phyloP scores from a whole-genome alignment of 2,888 invertebrate species.

The Epirrhoe alternata region DNA sequence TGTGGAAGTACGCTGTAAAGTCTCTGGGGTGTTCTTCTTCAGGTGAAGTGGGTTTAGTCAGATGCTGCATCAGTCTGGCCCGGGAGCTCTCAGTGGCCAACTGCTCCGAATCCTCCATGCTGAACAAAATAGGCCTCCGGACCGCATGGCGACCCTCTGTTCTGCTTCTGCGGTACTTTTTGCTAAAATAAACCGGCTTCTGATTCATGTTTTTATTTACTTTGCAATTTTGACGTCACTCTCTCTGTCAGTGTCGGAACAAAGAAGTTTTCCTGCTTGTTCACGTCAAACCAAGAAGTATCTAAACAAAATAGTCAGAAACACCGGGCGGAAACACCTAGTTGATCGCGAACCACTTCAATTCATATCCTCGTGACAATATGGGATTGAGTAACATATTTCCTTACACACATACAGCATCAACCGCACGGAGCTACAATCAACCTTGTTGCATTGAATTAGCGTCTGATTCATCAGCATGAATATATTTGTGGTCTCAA shows the following conservation, averaged over 20 bases:
- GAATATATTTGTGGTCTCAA: constrained; percentile 38
- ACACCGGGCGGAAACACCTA: constrained; percentile 81
- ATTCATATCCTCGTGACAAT: constrained; percentile 82
- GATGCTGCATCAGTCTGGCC: constrained; percentile 48
- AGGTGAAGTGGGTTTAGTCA: constrained; percentile 22
- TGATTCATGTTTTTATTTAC: constrained; percentile 44
- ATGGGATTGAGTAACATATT: constrained; percentile 80
- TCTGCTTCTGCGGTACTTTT: constrained; percentile 33
- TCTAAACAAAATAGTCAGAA: constrained; percentile 59
- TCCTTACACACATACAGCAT: constrained; percentile 63
- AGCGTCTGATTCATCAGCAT: constrained; percentile 40
- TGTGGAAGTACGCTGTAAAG: constrained; percentile 54
- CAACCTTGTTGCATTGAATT: constrained; percentile 18
- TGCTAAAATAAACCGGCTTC: constrained; percentile 32
- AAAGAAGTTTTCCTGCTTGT: constrained; percentile 52
- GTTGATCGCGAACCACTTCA: constrained; percentile 84
- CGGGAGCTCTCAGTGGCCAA: constrained; percentile 50
- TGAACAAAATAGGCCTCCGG: constrained; percentile 44
- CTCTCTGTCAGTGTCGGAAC: constrained; percentile 33
- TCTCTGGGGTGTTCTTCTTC: constrained; percentile 46
- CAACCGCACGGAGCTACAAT: constrained; percentile 30
- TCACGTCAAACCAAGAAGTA: constrained; percentile 47
- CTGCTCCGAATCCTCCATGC: constrained; percentile 46
- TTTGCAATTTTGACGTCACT: constrained; percentile 48
- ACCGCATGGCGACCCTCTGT: constrained; percentile 28